Base-by-base conservation (phyloP, 2,113 vertebrate genomes). In the Pelmatolapia mariae region DNA sequence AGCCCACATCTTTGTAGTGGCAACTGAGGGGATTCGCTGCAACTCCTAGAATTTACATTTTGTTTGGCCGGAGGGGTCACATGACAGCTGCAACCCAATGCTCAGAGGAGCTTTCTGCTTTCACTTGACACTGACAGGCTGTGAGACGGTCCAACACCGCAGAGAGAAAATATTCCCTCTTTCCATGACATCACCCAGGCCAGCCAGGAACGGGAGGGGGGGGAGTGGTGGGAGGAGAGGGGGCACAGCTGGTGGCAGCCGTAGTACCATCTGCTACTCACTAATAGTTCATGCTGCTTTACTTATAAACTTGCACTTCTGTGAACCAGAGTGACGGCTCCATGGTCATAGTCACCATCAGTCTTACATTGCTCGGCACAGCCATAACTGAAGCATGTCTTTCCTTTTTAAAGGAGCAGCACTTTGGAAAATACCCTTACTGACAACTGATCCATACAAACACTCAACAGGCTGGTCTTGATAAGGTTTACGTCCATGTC, bases 171-270 rank as follows among this genome's bases (percentile, higher is more conserved):
- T 94, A 95, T 95, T 94, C 97, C 95, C 95, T 95, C 93, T 98
- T 98, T 97, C 97, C 97, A 97, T 98, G 97, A 98, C 97, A 97
- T 97, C 97, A 97, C 94, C 94, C 94, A 78, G 71, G 71, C 71
- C 71, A 90, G 94, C 95, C 93, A 96, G 96, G 94, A 95, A 93
- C 92, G 10, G 83, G 93, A 15, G 13, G 54, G 93, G 89, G 81
- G 89, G 83, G 80, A 80, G 53, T 71, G 86, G 91, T 68, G 91
- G 95, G 95, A 89, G 86, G 79, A 93, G 93, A 76, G 86, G 93
- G 95, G 95, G 93, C 97, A 98, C 98, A 98, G 98, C 98, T 98
- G 98, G 97, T 96, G 96, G 97, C 97, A 97, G 97, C 97, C 97
- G 93, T 95, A 93, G 94, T 94, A 95, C 97, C 98, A 98, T 98